These are phyloP conservation scores for Dicrurus megarhynchus DNA, from an alignment of 2,113 vertebrate genomes.

Conservation along the genomic window DNA sequence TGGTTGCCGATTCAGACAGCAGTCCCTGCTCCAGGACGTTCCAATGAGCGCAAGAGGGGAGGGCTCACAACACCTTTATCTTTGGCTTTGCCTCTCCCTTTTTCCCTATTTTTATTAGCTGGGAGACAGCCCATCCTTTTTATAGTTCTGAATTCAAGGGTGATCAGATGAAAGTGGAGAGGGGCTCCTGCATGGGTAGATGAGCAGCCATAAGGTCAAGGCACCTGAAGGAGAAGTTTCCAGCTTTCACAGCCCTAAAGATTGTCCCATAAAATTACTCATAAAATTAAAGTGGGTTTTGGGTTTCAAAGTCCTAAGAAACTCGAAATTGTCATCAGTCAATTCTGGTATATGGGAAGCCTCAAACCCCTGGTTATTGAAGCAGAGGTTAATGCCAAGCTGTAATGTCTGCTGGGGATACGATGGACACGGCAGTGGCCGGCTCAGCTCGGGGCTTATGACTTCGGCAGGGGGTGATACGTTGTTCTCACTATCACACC, in stretches of 20 bases:
- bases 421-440: neutral
- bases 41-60: neutral
- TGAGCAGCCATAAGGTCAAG: slow-evolving; percentile 22
- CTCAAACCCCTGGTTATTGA: neutral
- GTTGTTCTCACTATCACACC: neutral
- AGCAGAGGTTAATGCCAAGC: neutral
- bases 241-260: neutral
- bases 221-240: slow-evolving; percentile 18
- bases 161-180: neutral
- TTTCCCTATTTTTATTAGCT: slow-evolving; percentile 25
- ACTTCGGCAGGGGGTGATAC: neutral
- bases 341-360: neutral
- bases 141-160: neutral
- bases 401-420: neutral
- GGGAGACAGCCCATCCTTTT: neutral
- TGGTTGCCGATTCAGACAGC: neutral
- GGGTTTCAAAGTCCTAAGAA: slow-evolving; percentile 26
- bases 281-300: slow-evolving; percentile 39
- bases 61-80: neutral
- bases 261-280: slow-evolving; percentile 51
- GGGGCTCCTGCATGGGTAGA: neutral
- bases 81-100: neutral
- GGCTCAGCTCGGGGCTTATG: neutral
- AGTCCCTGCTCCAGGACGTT: neutral
- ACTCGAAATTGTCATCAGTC: neutral